Base-by-base conservation (phyloP, 2,888 invertebrate species). In the Drosophila robusta region DNA sequence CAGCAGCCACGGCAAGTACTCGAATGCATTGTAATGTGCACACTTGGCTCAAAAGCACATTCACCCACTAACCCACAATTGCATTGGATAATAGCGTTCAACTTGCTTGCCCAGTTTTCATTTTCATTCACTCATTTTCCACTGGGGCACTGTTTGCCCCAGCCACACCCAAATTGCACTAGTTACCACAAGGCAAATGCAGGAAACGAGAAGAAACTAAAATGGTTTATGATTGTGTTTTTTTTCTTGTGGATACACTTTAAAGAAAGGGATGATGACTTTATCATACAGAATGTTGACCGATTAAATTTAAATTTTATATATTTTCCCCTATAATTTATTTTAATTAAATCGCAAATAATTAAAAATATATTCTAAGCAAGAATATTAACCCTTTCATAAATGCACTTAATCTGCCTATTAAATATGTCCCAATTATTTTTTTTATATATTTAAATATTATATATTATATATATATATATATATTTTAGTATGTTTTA, bases 41-140 rank as follows among this genome's bases (percentile, higher is more conserved):
- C 65, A 71, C 72, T 71, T 55, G 81, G 81, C 61, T 65, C 61
- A 61, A 70, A 56, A 66, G 76, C 86, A 87, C 89, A 88, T 82
- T 88, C 86, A 83, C 89, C 89, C 83, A 83, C 83, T 83, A 83
- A 83, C 83, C 89, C 89, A 86, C 83, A 86, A 86, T 77, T 67
- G 65, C 77, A 78, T 64, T 74, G 75, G 45, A 73, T 77, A 75
- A 67, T 46, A 39, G 7, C 46, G 32, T 32, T 50, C 51, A 51
- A 52, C 61, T 73, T 45, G 65, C 65, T 60, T 41, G 52, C 69
- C 70, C 45, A 69, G 74, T 74, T 78, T 77, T 60, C 79, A 63
- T 63, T 74, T 76, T 74, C 70, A 78, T 76, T 78, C 75, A 75
- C 58, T 63, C 57, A 63, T 61, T 65, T 58, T 45, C 56, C 39